Evolutionary conservation across 2,888 invertebrate species (phyloP).

Genomic region (Trichogramma dendrolimi): DNA sequence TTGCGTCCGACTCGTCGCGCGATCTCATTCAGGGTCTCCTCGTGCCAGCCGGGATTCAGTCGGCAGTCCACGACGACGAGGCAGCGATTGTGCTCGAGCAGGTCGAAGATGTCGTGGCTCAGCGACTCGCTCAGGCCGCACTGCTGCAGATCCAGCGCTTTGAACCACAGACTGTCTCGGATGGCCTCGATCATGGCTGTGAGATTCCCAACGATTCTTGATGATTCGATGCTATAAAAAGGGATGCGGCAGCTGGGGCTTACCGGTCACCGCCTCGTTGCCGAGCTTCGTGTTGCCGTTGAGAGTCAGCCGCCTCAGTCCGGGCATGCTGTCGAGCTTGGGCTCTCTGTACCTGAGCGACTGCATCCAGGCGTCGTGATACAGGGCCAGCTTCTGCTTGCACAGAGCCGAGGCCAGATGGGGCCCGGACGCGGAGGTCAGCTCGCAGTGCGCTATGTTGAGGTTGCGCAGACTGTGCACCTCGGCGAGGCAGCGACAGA

Average conservation of each 20-base stretch:
- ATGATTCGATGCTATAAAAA: neutral
- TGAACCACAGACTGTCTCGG: constrained; percentile 76
- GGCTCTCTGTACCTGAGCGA: constrained; percentile 74
- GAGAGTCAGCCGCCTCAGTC: constrained; percentile 65
- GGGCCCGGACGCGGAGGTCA: constrained; percentile 62
- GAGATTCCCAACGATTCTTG: constrained; percentile 9
- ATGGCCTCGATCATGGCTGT: constrained; percentile 63
- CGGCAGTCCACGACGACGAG: constrained; percentile 68
- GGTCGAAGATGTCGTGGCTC: constrained; percentile 57
- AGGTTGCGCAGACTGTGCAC: constrained; percentile 65
- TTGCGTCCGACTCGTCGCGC: constrained; percentile 35
- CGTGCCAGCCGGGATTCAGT: constrained; percentile 58
- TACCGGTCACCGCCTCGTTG: constrained; percentile 22
- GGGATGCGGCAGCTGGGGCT: neutral
- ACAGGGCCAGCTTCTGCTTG: constrained; percentile 68
- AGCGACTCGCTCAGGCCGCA: constrained; percentile 68
- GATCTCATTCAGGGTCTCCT: constrained; percentile 54
- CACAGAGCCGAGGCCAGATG: constrained; percentile 58
- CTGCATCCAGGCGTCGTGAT: constrained; percentile 77
- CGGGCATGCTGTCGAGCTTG: constrained; percentile 68
- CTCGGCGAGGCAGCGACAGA: constrained; percentile 66
- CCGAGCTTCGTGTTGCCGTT: constrained; percentile 58
- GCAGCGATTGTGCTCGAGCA: constrained; percentile 63
- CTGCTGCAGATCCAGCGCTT: constrained; percentile 72
- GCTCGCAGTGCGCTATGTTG: constrained; percentile 66